phyloP scores from a whole-genome alignment of 2,888 invertebrate species.

The Podotricha telesiphe region DNA sequence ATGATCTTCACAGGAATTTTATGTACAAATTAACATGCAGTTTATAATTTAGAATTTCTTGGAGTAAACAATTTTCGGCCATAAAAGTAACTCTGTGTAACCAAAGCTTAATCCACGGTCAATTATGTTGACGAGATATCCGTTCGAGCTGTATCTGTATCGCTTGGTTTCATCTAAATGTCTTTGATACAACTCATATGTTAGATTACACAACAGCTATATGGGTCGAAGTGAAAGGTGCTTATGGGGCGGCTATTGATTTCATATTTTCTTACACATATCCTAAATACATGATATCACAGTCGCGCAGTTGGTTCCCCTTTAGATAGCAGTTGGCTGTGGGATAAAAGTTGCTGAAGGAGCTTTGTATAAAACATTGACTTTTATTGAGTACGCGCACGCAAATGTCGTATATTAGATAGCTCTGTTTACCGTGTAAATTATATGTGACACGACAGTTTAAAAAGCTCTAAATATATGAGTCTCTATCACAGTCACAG shows the following conservation, averaged over 20 bases:
- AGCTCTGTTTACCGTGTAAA: too few species aligned
- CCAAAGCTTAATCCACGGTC: not conserved
- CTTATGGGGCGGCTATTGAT: slow-evolving; percentile 19
- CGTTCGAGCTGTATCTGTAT: slow-evolving; percentile 32
- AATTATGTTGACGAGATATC: slow-evolving; percentile 30
- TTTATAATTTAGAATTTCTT: too few species aligned
- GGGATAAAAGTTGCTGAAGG: not conserved
- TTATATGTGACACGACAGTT: too few species aligned
- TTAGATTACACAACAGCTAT: slow-evolving; percentile 57
- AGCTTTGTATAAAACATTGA: too few species aligned
- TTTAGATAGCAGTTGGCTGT: not conserved
- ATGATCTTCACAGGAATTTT: too few species aligned
- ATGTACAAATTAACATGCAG: too few species aligned
- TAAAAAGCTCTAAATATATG: too few species aligned
- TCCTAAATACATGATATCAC: slow-evolving; percentile 6
- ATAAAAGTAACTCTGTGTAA: not conserved
- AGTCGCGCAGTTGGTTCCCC: not conserved
- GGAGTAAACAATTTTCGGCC: too few species aligned
- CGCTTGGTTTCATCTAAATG: slow-evolving; percentile 54
- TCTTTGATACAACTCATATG: slow-evolving; percentile 50
- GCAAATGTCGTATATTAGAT: too few species aligned
- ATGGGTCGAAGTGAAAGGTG: slow-evolving; percentile 58
- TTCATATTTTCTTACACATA: slow-evolving; percentile 25
- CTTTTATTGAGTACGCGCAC: not conserved
- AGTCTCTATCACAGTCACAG: too few species aligned